Base-by-base conservation (phyloP, 2,113 vertebrate genomes). In the Bubo blakistoni region DNA sequence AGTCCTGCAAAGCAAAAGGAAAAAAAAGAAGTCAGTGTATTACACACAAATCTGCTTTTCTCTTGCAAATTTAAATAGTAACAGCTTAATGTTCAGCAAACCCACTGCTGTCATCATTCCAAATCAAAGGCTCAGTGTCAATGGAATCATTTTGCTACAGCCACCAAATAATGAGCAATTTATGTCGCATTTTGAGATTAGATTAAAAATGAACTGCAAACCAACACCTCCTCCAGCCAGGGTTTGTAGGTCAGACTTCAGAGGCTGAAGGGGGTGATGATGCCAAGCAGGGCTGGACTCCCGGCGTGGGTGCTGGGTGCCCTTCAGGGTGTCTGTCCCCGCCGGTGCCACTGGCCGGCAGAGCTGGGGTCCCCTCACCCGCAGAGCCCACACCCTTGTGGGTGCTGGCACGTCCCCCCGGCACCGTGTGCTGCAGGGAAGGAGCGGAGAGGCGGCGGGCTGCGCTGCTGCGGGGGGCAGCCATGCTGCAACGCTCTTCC, bases 221-320 rank as follows among this genome's bases (percentile, higher is more conserved):
- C 27, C 0, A 0, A 40, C 54, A 14, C 34, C 49, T 79, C 2
- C 2, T 6, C 54, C 11, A 13, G 0, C 6, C 2, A 0, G 42
- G 0, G 3, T 1, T 3, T 15, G 71, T 6, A 22, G 49, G 66
- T 36, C 1, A 0, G 63, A 11, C 3, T 62, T 36, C 22, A 42
- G 63, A 16, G 72, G 30, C 30, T 0, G 0, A 22, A 66, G 42
- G 14, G 22, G 72, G 25, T 44, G 63, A 30, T 0, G 2, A 17
- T 14, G 52, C 70, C 22, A 6, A 82, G 59, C 47, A 26, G 46
- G 51, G 49, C 40, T 57, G 73, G 13, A 3, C 7, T 57, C 25
- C 74, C 32, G 57, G 21, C 20, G 18, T 4, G 4, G 16, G 27
- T 10, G 18, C 71, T n/a, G 66, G 30, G 17, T 29, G 67, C 21